Base-by-base conservation (phyloP, 2,797 vertebrate species). In the Ptychadena robeensis region DNA sequence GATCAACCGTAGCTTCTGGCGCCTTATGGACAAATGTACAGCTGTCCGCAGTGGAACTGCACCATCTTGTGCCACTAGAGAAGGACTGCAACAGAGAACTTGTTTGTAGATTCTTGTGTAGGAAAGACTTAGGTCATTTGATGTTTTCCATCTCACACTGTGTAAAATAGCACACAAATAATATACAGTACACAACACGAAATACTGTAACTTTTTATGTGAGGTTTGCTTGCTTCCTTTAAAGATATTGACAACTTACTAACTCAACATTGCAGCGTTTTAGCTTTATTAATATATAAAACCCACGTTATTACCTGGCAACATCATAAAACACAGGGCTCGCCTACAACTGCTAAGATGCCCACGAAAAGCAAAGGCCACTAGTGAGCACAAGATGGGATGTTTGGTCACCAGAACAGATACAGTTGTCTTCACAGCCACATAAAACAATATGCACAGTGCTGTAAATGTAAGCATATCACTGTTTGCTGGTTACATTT, bases 401-500 rank as follows among this genome's bases (percentile, higher is more conserved):
- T 9, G 15, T 76, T 22, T 11, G 30, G 25, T 14, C n/a, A 10
- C 10, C 67, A 80, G 35, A 64, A 53, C 71, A 48, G 70, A 28
- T 22, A 63, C 32, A 31, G 28, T 57, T 37, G n/a, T 37, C 32
- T 32, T 35, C 34, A 27, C 12, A 15, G 22, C 15, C 28, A 22
- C 9, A 34, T 30, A 48, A n/a, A 74, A 8, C 59, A 64, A 38
- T 12, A 72, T 27, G 61, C 40, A 38, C 67, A 78, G 31, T 71
- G 70, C 22, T 25, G 31, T 59, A 12, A 40, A 12, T 44, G 53
- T 80, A 81, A 37, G 31, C 30, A 6, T 61, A 59, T 44, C 37
- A 14, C 18, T 35, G 71, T 74, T 67, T 68, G 63, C 70, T 73
- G 57, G 71, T 73, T 40, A 70, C 34, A 40, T 28, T 34, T 25